Conservation (phyloP, 2,113 vertebrate species). For the Hippopotamus amphibius region DNA sequence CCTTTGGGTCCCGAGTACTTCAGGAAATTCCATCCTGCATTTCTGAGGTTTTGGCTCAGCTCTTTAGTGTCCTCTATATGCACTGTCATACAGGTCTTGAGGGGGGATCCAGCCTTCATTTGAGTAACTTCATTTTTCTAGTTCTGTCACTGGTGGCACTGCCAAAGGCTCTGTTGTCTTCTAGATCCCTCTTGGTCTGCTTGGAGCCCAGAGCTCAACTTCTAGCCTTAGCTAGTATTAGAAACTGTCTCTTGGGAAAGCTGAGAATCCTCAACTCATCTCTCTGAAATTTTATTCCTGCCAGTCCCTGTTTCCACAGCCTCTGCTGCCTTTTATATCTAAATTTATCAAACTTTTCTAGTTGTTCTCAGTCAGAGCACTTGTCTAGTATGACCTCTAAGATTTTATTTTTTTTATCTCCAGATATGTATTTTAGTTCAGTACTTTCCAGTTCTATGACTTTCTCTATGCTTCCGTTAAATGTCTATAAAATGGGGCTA, state of each 20-base stretch:
- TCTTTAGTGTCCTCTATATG: neutral
- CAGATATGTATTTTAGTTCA: neutral
- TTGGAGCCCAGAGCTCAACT: neutral
- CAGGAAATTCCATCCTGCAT: neutral
- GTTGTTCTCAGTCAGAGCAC: neutral
- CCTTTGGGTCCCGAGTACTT: neutral
- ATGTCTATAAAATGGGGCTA: neutral
- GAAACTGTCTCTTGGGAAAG: neutral
- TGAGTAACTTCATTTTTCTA: neutral
- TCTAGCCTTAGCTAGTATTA: neutral
- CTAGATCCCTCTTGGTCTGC: neutral
- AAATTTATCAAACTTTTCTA: neutral
- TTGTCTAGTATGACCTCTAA: neutral
- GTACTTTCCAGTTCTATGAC: neutral
- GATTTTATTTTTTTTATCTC: neutral
- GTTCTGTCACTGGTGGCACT: neutral
- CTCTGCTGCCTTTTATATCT: neutral
- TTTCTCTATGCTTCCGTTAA: neutral
- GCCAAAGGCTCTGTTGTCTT: neutral
- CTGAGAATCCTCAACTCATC: neutral
- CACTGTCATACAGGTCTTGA: neutral
- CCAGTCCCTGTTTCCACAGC: neutral
- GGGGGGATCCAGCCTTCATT: no score
- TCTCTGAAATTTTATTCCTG: neutral
- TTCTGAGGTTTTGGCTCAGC: neutral